Base-by-base conservation (phyloP, 1,140 invertebrate genomes). In the Drosophila funebris region DNA sequence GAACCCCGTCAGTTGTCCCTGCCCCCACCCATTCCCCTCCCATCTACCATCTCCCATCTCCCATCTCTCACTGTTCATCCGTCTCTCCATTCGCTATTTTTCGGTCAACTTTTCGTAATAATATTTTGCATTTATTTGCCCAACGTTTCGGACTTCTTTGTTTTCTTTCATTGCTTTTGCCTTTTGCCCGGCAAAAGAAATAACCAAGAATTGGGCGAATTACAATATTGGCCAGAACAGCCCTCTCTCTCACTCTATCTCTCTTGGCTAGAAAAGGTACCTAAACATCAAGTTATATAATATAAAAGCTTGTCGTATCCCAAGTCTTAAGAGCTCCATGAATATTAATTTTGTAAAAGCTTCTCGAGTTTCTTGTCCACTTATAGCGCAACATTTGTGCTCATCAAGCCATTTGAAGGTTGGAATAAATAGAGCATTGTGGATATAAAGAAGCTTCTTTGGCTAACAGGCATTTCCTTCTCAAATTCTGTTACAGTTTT, bases 121-220 rank as follows among this genome's bases (percentile, higher is more conserved):
- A 80, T 85, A 84, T 85, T 84, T 84, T 84, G 80, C 80, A 84
- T 84, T 80, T 84, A 84, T 84, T 84, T 84, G 81, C 81, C 41
- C 68, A 84, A 61, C 72, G 63, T 84, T 84, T 73, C 46, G 36
- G 44, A 64, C 44, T 52, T 76, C 68, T 70, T 67, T 84, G 76
- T 80, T 83, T 83, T 72, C 80, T 62, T 76, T 78, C 66, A 27
- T 48, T 64, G 57, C 75, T 58, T 64, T 69, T 61, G 69, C 48
- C 27, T 20, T 48, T 48, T 48, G 41, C 24, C 36, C 48, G n/a
- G 27, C 9, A 36, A 24, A 18, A 33, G 4, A 52, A 52, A 54
- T 22, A 33, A 18, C 24, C 9, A 61, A 39, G 57, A 43, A 41
- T 61, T 56, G 37, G 64, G 29, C 60, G 76, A 85, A 85, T 84